phyloP scores from a whole-genome alignment of 2,797 vertebrate genomes.

The Bucorvus abyssinicus region DNA sequence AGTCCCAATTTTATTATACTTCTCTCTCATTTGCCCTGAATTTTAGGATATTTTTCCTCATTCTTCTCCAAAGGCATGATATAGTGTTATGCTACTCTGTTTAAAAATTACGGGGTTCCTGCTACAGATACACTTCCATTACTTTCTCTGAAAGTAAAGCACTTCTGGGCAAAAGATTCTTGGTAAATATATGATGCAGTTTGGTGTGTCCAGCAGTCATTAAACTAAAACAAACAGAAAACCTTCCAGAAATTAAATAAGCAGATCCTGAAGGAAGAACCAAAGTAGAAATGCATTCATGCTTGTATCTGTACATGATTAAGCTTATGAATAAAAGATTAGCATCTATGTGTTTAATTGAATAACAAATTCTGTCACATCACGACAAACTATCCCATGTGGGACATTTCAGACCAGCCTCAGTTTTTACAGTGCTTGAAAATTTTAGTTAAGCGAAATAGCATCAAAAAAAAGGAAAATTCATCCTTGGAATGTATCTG shows the following conservation, averaged over 20 bases:
- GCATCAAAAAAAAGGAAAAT: background rate
- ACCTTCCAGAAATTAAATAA: background rate
- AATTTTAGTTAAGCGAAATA: background rate
- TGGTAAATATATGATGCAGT: background rate
- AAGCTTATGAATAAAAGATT: conserved; percentile 45
- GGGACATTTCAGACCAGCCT: background rate
- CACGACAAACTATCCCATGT: background rate
- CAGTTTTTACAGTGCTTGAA: background rate
- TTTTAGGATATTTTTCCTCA: background rate
- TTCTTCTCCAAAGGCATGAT: conserved; percentile 4
- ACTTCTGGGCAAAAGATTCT: conserved; percentile 20
- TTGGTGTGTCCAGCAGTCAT: conserved; percentile 28
- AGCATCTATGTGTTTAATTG: conserved; percentile 24
- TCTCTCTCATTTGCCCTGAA: background rate
- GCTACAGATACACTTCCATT: background rate
- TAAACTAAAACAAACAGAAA: conserved; percentile 40
- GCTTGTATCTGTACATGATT: conserved; percentile 12
- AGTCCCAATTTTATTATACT: background rate
- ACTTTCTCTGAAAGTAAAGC: background rate
- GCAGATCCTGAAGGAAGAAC: conserved; percentile 3
- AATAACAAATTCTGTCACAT: conserved; percentile 33
- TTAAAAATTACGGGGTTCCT: background rate
- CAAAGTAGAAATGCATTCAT: background rate
- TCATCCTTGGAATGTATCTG: background rate
- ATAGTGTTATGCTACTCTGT: background rate